Evolutionary conservation across 2,888 invertebrate species (phyloP).

Genomic region (Catocala nupta): DNA sequence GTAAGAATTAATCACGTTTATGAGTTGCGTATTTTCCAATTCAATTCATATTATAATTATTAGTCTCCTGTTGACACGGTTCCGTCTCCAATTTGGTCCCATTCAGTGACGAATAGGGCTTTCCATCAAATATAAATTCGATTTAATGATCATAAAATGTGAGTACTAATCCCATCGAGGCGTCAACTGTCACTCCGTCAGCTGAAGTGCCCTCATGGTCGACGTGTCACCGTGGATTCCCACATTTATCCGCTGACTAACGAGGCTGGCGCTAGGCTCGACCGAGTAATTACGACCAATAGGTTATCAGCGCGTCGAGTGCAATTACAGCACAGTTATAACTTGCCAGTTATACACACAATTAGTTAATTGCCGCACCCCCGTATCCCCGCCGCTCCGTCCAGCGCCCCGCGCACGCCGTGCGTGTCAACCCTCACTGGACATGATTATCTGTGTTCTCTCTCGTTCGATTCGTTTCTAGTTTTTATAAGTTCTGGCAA

Average conservation of each 20-base stretch:
- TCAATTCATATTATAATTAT: neutral
- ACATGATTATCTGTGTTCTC: constrained; percentile 32
- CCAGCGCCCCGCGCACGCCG: constrained; percentile 9
- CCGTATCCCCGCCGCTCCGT: constrained; percentile 2
- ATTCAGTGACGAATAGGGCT: constrained; percentile 3
- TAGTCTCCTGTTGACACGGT: neutral
- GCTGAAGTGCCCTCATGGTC: constrained; percentile 41
- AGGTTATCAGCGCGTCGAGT: constrained; percentile 45
- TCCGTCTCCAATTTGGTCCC: constrained; percentile 2
- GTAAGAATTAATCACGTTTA: no score
- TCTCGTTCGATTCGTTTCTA: constrained; percentile 15
- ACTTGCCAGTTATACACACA: constrained; percentile 56
- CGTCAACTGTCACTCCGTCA: constrained; percentile 34
- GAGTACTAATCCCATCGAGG: constrained; percentile 44
- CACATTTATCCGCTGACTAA: constrained; percentile 44
- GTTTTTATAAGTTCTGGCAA: constrained; percentile 24
- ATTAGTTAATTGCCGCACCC: constrained; percentile 61
- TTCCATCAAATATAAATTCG: constrained; percentile 37
- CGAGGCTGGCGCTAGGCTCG: constrained; percentile 29
- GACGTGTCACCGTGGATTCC: constrained; percentile 43
- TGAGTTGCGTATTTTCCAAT: neutral
- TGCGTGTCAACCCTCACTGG: constrained; percentile 38
- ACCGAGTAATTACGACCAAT: constrained; percentile 49
- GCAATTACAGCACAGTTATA: constrained; percentile 48
- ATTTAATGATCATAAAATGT: constrained; percentile 47